These are phyloP conservation scores for Sternarchorhynchus goeldii DNA, from an alignment of 2,797 vertebrate genomes.

Conservation along the genomic window DNA sequence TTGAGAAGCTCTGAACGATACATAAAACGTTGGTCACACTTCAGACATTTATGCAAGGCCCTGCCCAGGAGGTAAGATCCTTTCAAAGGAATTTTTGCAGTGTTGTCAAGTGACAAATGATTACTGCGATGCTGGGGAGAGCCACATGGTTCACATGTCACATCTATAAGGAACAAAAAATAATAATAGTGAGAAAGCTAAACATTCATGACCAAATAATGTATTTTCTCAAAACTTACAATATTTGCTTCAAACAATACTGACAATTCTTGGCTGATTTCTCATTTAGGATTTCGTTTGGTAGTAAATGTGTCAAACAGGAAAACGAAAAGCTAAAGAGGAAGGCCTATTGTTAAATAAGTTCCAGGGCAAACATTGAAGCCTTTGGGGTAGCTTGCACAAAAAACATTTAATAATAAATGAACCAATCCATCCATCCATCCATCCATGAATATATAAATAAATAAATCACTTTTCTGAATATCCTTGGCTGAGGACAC, in stretches of 20 bases:
- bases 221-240: no score
- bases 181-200: not conserved
- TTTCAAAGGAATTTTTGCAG: slow-evolving; percentile 32
- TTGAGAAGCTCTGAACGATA: slow-evolving; percentile 76
- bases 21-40: slow-evolving; percentile 72
- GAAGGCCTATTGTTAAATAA: no score
- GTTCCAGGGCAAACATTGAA: no score
- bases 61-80: slow-evolving; percentile 47
- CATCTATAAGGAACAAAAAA: slow-evolving; percentile 15
- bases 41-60: slow-evolving; percentile 73
- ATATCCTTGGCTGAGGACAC: slow-evolving; percentile 11
- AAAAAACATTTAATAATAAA: not conserved
- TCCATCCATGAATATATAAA: not conserved
- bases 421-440: not conserved
- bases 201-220: not conserved
- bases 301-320: no score
- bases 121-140: slow-evolving; percentile 13
- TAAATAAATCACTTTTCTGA: not conserved
- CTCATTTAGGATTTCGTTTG: no score
- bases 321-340: no score
- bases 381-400: no score
- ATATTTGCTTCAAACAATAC: no score
- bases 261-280: no score
- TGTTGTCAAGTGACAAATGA: slow-evolving; percentile 17
- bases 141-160: slow-evolving; percentile 3